A percentile compares a stretch with the other conserved stretches of the same genome.
These are phyloP conservation scores for Conopomorpha cramerella DNA, from an alignment of 1,140 invertebrate genomes.

Conservation along the genomic window DNA sequence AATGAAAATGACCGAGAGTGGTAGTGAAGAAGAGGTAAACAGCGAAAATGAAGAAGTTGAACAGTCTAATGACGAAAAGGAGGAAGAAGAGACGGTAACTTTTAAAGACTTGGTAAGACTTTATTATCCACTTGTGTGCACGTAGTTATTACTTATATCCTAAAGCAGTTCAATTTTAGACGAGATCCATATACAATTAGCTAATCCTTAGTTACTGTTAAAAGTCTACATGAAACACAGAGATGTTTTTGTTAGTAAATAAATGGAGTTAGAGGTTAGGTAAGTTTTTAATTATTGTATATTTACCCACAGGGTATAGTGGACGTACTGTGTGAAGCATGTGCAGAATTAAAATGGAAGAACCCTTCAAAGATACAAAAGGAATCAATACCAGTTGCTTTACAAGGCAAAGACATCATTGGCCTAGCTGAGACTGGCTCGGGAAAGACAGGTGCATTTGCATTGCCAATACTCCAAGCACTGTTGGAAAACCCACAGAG, in stretches of 20 bases:
- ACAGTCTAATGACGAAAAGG: slow-evolving; percentile 10
- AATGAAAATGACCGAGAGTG: slow-evolving; percentile 31
- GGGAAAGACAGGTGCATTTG: slow-evolving; percentile 97
- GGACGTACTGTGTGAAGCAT: slow-evolving; percentile 90
- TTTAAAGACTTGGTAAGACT: slow-evolving; percentile 67
- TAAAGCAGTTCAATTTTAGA: too few relatives aligned
- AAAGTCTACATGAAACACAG: too few relatives aligned
- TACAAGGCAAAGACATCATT: slow-evolving; percentile 94
- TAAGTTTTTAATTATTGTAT: slow-evolving; percentile 4
- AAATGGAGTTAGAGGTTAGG: too few relatives aligned
- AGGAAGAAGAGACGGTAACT: slow-evolving; percentile 42
- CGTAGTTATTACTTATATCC: slow-evolving; percentile 1
- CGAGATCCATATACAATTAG: too few relatives aligned
- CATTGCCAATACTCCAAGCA: slow-evolving; percentile 91
- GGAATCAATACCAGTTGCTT: slow-evolving; percentile 88
- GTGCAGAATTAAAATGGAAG: slow-evolving; percentile 92
- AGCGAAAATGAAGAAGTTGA: slow-evolving; percentile 11
- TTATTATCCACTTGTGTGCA: slow-evolving; percentile 1
- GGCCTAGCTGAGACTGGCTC: slow-evolving; percentile 97
- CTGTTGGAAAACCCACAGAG: slow-evolving; percentile 89
- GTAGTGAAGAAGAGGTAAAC: slow-evolving; percentile 22
- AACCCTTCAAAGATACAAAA: slow-evolving; percentile 92
- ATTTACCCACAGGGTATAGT: slow-evolving; percentile 77
- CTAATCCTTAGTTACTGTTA: too few relatives aligned
- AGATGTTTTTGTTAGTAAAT: too few relatives aligned